Base-by-base conservation (phyloP, 1,140 invertebrate genomes). In the Drosophila micromelanica region DNA sequence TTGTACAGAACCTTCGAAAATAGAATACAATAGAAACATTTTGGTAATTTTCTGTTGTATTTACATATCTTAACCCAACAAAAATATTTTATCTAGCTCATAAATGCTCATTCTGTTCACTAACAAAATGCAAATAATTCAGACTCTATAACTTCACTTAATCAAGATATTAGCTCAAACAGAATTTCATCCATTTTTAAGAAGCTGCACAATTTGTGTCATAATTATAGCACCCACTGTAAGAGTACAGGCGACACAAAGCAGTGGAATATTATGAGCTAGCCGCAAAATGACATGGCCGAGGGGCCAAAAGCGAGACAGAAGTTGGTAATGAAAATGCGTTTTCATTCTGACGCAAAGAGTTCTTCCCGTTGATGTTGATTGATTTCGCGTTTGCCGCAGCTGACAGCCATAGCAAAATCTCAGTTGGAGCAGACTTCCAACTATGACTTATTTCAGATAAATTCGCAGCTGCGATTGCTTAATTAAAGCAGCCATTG, bases 281-380 rank as follows among this genome's bases (percentile, higher is more conserved):
- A 32, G 17, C 46, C 32, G 60, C 48, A 48, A 51, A 37, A 51
- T 63, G 49, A 46, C 42, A 40, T 49, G 42, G 48, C 17, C 56
- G 35, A 63, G 48, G 54, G 46, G 48, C 37, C 27, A 6, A 27
- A 30, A 30, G 30, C 40, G 46, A 55, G 51, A 32, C 35, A 64
- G 55, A 60, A 67, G 61, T 61, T 64, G 54, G 49, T 77, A 78
- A 87, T 87, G 78, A 78, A 81, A 86, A 82, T 82, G 78, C 61
- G 65, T 78, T 78, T 80, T 82, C 77, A 59, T 54, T 52, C 49
- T 23, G 27, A n/a, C 17, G 23, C 27, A 68, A 76, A 52, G 43
- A 49, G 72, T 61, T 76, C 73, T 32, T 48, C 52, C 40, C 45
- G 49, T 35, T 69, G 65, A 72, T 80, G 84, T 89, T 86, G 82